A percentile compares a stretch with the other conserved stretches of the same genome.
Evolutionary conservation across 2,888 invertebrate species (phyloP).

Genomic region (Temnothorax unifasciatus): DNA sequence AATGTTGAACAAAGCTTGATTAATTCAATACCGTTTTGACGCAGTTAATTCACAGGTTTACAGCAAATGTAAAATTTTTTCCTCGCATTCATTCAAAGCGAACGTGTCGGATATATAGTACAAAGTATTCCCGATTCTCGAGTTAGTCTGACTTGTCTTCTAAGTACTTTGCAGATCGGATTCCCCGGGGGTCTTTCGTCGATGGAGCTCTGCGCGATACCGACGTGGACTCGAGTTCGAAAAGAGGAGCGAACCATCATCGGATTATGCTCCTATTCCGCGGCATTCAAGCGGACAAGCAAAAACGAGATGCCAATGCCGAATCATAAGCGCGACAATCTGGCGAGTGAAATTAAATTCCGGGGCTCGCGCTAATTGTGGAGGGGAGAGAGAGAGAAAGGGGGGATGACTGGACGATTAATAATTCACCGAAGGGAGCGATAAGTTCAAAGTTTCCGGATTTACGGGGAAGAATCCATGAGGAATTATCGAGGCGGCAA

Average conservation of each 20-base stretch:
- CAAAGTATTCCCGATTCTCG: conserved; percentile 17
- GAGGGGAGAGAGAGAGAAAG: not conserved
- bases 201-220: conserved; percentile 49
- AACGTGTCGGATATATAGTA: not conserved
- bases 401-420: conserved; percentile 64
- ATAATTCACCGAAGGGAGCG: conserved; percentile 66
- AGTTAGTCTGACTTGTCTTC: conserved; percentile 24
- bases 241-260: conserved; percentile 70
- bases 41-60: not conserved
- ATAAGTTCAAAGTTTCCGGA: conserved; percentile 63
- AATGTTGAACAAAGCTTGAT: conserved; percentile 6
- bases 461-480: conserved; percentile 61
- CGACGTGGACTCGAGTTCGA: conserved; percentile 59
- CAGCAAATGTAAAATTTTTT: not conserved
- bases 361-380: conserved; percentile 67
- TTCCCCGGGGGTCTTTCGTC: conserved; percentile 47
- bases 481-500: conserved; percentile 63
- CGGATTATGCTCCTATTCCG: conserved; percentile 65
- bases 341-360: conserved; percentile 69
- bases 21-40: not conserved
- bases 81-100: not conserved
- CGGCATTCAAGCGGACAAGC: conserved; percentile 17
- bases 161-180: conserved; percentile 47
- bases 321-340: conserved; percentile 36
- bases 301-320: conserved; percentile 42